Evolutionary conservation across 1,140 invertebrate species (phyloP).

Genomic region (Drosophila sulfurigaster): DNA sequence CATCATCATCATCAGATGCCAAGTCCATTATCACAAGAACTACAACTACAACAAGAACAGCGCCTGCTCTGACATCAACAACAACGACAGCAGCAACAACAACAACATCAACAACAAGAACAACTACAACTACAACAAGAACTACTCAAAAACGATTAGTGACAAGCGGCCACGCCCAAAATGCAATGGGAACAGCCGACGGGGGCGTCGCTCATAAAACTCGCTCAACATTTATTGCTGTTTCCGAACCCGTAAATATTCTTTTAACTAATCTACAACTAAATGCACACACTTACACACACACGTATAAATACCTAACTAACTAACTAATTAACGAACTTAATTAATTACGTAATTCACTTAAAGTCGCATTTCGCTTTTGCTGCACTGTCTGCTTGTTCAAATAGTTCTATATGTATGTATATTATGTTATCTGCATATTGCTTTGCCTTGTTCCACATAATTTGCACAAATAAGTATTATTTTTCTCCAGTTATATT

Average conservation of each 20-base stretch:
- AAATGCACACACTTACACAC: background rate
- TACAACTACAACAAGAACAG: slow-evolving; percentile 15
- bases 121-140: slow-evolving; percentile 40
- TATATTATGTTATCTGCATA: background rate
- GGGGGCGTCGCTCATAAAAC: slow-evolving; percentile 50
- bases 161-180: slow-evolving; percentile 46
- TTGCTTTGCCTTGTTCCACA: slow-evolving; percentile 8
- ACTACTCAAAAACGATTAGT: slow-evolving; percentile 34
- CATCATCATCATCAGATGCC: slow-evolving; percentile 21
- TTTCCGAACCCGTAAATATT: slow-evolving; percentile 75
- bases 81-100: slow-evolving; percentile 25
- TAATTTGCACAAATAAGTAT: background rate
- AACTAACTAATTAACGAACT: slow-evolving; percentile 12
- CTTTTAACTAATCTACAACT: slow-evolving; percentile 22
- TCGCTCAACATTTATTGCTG: slow-evolving; percentile 65
- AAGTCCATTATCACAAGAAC: slow-evolving; percentile 23
- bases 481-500: background rate
- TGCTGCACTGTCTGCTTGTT: background rate
- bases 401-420: background rate
- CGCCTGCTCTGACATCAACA: slow-evolving; percentile 1
- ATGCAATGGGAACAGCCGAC: slow-evolving; percentile 9
- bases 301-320: slow-evolving; percentile 23
- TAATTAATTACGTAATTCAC: slow-evolving; percentile 2
- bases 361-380: slow-evolving; percentile 15
- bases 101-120: slow-evolving; percentile 38